phyloP scores from a whole-genome alignment of 2,888 invertebrate species.

The Acleris holmiana region DNA sequence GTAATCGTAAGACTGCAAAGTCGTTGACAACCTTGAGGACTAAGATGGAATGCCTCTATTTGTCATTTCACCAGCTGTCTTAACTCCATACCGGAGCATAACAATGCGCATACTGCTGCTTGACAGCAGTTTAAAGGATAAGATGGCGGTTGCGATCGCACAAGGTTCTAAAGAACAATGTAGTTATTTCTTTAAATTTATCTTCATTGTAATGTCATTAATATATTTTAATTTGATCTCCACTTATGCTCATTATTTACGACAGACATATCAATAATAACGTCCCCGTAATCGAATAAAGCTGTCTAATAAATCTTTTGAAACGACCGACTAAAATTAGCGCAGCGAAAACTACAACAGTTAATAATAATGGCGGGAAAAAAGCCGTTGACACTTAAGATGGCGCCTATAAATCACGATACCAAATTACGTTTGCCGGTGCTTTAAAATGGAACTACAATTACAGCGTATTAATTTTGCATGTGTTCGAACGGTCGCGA shows the following conservation, averaged over 20 bases:
- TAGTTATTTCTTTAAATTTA: no score
- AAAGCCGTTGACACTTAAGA: conserved; percentile 6
- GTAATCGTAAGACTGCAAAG: no score
- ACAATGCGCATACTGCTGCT: no score
- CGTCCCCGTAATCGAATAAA: conserved; percentile 18
- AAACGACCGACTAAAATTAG: conserved; percentile 26
- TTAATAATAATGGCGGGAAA: conserved; percentile 31
- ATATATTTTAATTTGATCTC: no score
- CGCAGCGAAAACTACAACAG: conserved; percentile 24
- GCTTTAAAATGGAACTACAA: conserved; percentile 5
- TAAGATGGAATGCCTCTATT: no score
- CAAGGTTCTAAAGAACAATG: no score
- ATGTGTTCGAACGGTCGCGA: conserved; percentile 4
- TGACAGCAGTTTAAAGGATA: no score
- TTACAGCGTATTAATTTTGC: neutral
- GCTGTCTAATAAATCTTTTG: conserved; percentile 24
- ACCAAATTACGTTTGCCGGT: conserved; percentile 1
- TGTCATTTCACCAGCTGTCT: no score
- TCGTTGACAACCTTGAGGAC: no score
- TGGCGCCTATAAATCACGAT: conserved; percentile 20
- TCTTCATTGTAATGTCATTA: neutral
- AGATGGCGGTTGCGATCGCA: no score
- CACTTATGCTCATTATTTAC: conserved; percentile 1
- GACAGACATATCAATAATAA: conserved; percentile 12
- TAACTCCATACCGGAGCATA: no score